Conservation (phyloP, 1,140 invertebrate species). For the Vanessa tameamea region DNA sequence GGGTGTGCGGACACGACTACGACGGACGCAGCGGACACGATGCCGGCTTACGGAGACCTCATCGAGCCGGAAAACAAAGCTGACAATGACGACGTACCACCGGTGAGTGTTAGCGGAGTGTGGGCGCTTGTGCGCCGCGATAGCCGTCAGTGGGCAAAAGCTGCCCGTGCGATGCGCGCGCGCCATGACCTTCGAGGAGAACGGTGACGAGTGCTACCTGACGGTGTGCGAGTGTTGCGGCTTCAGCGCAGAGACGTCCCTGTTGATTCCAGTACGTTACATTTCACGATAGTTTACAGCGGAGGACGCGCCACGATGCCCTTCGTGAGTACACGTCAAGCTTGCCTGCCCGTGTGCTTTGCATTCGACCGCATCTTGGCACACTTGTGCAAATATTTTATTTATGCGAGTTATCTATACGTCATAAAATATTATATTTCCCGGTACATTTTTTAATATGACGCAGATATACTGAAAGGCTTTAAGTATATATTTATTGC, state of each 20-base stretch:
- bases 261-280: slow-evolving; percentile 76
- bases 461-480: too few relatives aligned
- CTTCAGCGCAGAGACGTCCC: slow-evolving; percentile 76
- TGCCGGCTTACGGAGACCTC: slow-evolving; percentile 78
- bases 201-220: slow-evolving; percentile 71
- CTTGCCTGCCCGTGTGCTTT: slow-evolving; percentile 46
- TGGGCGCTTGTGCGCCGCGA: slow-evolving; percentile 38
- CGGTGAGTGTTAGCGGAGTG: slow-evolving; percentile 57
- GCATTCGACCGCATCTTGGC: slow-evolving; percentile 2
- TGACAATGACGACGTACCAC: slow-evolving; percentile 49
- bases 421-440: not conserved
- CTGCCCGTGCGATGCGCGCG: slow-evolving; percentile 69
- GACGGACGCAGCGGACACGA: slow-evolving; percentile 65
- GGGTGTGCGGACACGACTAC: slow-evolving; percentile 67
- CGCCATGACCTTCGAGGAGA: slow-evolving; percentile 78
- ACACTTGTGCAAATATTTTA: slow-evolving; percentile 1
- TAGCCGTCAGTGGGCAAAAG: slow-evolving; percentile 53
- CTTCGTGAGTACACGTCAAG: slow-evolving; percentile 71
- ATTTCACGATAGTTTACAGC: slow-evolving; percentile 72
- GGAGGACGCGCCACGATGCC: slow-evolving; percentile 66
- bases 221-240: slow-evolving; percentile 80
- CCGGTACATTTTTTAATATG: not conserved
- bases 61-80: slow-evolving; percentile 66
- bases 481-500: too few relatives aligned
- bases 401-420: not conserved